phyloP scores from a whole-genome alignment of 2,113 vertebrate species.

The Axis porcinus region DNA sequence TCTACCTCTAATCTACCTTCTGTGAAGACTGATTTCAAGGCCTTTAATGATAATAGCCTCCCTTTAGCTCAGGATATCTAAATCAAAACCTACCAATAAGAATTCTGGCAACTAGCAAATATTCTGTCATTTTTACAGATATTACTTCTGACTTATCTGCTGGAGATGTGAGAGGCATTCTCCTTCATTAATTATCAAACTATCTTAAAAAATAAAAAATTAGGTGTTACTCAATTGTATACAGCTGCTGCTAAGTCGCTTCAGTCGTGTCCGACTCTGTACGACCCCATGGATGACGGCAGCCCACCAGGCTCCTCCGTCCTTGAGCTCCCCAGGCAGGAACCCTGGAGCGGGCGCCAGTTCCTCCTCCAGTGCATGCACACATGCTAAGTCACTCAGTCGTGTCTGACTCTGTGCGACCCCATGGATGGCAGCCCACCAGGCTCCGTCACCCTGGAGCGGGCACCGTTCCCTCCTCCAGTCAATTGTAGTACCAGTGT shows the following conservation, averaged over 20 bases:
- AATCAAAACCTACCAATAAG: background rate
- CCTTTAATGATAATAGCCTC: background rate
- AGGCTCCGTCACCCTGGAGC: background rate
- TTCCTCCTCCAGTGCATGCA: too few species aligned
- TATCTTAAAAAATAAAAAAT: background rate
- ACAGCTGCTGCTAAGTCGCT: background rate
- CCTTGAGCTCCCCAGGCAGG: background rate
- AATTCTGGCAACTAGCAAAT: background rate
- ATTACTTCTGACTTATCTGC: background rate
- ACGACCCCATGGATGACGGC: background rate
- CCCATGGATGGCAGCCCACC: too few species aligned
- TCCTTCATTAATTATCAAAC: background rate
- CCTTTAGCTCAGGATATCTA: background rate
- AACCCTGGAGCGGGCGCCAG: too few species aligned
- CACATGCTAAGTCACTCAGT: too few species aligned
- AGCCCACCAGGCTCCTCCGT: background rate
- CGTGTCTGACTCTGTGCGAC: too few species aligned
- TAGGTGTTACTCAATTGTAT: background rate
- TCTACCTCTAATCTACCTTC: background rate
- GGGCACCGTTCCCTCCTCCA: background rate
- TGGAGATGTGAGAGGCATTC: background rate
- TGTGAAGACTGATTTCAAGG: background rate
- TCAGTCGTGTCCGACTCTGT: background rate
- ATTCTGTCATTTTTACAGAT: background rate
- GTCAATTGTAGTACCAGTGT: background rate